Evolutionary conservation across 2,113 vertebrate species (phyloP).

Genomic region (Paratilapia polleni): DNA sequence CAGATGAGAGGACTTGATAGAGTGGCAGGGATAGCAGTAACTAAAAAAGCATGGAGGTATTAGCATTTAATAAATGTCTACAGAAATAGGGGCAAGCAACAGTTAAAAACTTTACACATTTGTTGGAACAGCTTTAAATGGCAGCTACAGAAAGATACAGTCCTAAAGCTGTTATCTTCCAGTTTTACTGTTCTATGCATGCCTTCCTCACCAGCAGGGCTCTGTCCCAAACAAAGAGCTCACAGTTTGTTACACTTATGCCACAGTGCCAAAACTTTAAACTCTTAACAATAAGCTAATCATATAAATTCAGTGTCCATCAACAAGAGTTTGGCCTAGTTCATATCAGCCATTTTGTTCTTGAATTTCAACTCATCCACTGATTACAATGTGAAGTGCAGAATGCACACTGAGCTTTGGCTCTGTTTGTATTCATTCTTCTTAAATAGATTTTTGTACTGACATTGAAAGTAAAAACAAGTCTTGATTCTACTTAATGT

Average conservation of each 20-base stretch:
- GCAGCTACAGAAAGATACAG: slow-evolving; percentile 18
- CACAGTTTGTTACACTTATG: not conserved
- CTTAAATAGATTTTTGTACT: slow-evolving; percentile 46
- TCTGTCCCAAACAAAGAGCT: not conserved
- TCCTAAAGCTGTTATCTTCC: not conserved
- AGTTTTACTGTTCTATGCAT: not conserved
- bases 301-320: not conserved
- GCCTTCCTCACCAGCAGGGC: not conserved
- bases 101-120: not conserved
- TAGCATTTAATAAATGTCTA: not conserved
- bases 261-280: slow-evolving; percentile 57
- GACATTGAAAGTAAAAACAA: slow-evolving; percentile 30
- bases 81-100: not conserved
- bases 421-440: slow-evolving; percentile 32
- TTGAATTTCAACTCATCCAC: not conserved
- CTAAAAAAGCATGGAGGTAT: not conserved
- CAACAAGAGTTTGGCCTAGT: not conserved
- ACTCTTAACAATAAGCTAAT: not conserved
- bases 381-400: slow-evolving; percentile 31
- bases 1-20: not conserved
- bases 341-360: not conserved
- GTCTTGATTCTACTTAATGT: not conserved
- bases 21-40: not conserved
- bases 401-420: not conserved
- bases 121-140: not conserved